Base-by-base conservation (phyloP, 2,113 vertebrate genomes). In the Oncorhynchus mykiss region DNA sequence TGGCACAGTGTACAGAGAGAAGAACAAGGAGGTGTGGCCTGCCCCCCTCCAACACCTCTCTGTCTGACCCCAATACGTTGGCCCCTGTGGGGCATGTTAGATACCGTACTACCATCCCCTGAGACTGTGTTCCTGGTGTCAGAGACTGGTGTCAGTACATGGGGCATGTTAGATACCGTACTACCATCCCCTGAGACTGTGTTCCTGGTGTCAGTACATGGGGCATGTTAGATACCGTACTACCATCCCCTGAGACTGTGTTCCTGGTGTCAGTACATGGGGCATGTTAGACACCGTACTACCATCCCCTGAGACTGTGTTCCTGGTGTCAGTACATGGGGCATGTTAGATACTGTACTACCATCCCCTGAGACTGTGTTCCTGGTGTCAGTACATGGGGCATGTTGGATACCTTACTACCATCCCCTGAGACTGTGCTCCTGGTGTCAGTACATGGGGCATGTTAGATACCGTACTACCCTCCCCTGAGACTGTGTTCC, bases 71-170 rank as follows among this genome's bases (percentile, higher is more conserved):
- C 16, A 54, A 54, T 76, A 29, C 72, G 73, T 86, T 82, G 78
- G 84, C 91, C 92, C 90, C 91, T 80, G 75, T 90, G 91, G 90
- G 92, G 87, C 78, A 75, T 76, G 74, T 74, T 74, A 75, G 75
- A 72, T 72, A 74, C 54, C 29, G 76, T 57, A 20, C 59, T 22
- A 60, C 71, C 74, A 68, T 78, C 57, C 72, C 75, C 84, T 84
- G 87, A 90, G 90, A 90, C 88, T 92, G 80, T 81, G 79, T 75
- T 82, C 83, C 25, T 29, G 57, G 85, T 90, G 22, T 24, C 22
- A 24, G 22, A 24, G 22, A 24, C 22, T 24, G 22, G 22, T 24
- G 87, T 78, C 87, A 25, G 25, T 27, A 27, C 25, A 27, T 27
- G 91, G 90, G 91, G 87, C 78, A 75, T 76, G 74, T 74, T 74